Conservation (phyloP, 2,113 vertebrate species). For the Arothron firmamentum region DNA sequence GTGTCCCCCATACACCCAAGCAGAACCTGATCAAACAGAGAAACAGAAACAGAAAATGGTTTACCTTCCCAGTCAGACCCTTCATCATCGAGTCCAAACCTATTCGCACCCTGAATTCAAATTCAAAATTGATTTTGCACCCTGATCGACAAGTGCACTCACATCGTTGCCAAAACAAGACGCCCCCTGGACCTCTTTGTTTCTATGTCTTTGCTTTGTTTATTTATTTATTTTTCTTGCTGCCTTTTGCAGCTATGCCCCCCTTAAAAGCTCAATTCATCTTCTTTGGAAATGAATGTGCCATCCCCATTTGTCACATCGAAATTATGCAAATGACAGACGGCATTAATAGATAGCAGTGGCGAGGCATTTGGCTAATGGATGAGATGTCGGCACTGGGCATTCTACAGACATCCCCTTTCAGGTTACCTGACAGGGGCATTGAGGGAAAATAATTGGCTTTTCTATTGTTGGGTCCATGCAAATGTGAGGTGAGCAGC, state of each 20-base stretch:
- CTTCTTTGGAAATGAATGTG: conserved; percentile 67
- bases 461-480: conserved; percentile 68
- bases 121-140: neutral
- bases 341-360: conserved; percentile 72
- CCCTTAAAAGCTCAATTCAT: conserved; percentile 70
- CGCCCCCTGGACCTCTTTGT: conserved; percentile 49
- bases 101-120: conserved; percentile 15
- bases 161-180: conserved; percentile 26
- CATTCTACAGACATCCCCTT: conserved; percentile 70
- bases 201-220: conserved; percentile 53
- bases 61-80: conserved; percentile 29
- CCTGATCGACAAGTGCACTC: conserved; percentile 42
- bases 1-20: conserved; percentile 29
- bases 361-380: conserved; percentile 67
- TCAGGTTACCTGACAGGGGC: conserved; percentile 75
- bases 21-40: conserved; percentile 22
- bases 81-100: conserved; percentile 31
- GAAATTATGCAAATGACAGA: conserved; percentile 79
- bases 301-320: conserved; percentile 73
- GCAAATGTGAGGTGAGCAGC: conserved; percentile 62
- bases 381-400: conserved; percentile 67
- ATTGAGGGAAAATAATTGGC: conserved; percentile 77
- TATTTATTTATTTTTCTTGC: neutral
- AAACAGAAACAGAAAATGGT: conserved; percentile 38
- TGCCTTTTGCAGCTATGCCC: conserved; percentile 21